Evolutionary conservation across 2,888 invertebrate genomes (phyloP).

Genomic region (Tubulanus polymorphus): DNA sequence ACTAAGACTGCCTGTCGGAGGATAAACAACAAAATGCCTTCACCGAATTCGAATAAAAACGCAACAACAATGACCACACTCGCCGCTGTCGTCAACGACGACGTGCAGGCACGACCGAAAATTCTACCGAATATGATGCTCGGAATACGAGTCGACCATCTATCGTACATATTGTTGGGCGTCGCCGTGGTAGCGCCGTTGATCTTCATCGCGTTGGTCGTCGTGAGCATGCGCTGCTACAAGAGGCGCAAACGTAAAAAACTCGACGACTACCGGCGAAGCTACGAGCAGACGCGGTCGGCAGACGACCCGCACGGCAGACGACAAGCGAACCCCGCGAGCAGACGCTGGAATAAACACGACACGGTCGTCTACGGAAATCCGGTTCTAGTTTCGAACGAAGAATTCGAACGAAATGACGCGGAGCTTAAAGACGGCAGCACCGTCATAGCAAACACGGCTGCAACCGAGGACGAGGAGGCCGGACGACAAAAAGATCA

Average conservation of each 20-base stretch:
- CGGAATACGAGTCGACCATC: conserved; percentile 18
- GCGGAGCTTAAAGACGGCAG: too few relatives aligned
- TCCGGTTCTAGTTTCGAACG: neutral
- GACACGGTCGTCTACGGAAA: neutral
- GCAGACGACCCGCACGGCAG: neutral
- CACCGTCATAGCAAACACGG: too few relatives aligned
- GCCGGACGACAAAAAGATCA: too few relatives aligned
- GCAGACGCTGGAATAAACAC: neutral
- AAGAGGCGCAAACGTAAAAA: neutral
- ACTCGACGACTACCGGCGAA: neutral
- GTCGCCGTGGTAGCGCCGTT: conserved; percentile 20
- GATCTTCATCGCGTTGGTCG: conserved; percentile 13
- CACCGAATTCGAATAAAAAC: too few relatives aligned
- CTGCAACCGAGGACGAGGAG: too few relatives aligned
- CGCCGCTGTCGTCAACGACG: too few relatives aligned
- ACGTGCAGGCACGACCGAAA: too few relatives aligned
- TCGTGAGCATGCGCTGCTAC: neutral
- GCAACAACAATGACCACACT: too few relatives aligned
- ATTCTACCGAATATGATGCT: conserved; percentile 4
- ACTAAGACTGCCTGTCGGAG: too few relatives aligned
- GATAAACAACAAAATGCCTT: too few relatives aligned
- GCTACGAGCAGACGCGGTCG: neutral
- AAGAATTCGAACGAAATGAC: too few relatives aligned
- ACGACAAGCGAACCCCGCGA: neutral
- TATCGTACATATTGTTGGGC: conserved; percentile 21